Base-by-base conservation (phyloP, 2,888 invertebrate genomes). In the Pocota personata region DNA sequence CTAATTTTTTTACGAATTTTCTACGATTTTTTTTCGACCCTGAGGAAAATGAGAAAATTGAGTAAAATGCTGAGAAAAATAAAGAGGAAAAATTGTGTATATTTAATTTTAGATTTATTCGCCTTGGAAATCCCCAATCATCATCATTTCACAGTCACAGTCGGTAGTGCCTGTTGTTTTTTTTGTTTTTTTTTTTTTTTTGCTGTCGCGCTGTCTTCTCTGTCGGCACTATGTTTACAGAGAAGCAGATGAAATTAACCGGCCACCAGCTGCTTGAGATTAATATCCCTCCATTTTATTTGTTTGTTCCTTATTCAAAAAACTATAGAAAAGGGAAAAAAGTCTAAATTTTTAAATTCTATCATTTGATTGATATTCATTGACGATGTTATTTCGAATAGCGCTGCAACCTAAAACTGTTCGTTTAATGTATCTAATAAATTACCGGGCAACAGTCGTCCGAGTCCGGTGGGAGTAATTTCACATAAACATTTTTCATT, bases 41-140 rank as follows among this genome's bases (percentile, higher is more conserved):
- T 21, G 43, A 78, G 27, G 19, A 55, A 78, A 62, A 32, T 62
- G 16, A 78, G 27, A 27, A 55, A 78, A 62, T 24, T 62, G 16
- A 37, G 32, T 12, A 40, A 43, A 55, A 30, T 40, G 24, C n/a
- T 8, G 24, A 12, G 8, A 52, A 67, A 58, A 16, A 52, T 48
- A 66, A 37, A 32, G 37, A 30, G 55, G 46, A 78, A 73, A 78
- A 62, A 32, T 30, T 10, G 32, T 62, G 64, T 48, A 32, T 48
- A 60, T 84, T 75, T 84, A 84, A 79, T 60, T 84, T 79, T 79
- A 84, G 83, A 43, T 67, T 57, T 48, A 72, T 69, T 84, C 69
- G 73, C 79, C 83, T 84, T 84, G 83, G 83, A 84, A 84, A 79
- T 84, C 57, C 83, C 83, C 83, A 84, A 84, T 73, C 78, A 84